These are phyloP conservation scores for Erethizon dorsatum DNA, from an alignment of 2,797 vertebrate species.

Conservation along the genomic window DNA sequence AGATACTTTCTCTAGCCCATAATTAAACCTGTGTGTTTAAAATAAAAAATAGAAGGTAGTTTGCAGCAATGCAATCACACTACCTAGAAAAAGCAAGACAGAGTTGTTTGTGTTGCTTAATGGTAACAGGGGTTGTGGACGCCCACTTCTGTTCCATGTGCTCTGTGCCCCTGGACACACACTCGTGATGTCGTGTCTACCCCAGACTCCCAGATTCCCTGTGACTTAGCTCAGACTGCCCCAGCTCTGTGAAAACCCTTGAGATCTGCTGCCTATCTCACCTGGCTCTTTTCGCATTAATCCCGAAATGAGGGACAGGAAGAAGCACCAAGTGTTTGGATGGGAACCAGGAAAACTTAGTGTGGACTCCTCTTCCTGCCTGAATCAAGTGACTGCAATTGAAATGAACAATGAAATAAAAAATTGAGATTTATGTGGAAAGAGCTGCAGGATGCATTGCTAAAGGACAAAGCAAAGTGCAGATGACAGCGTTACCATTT, in stretches of 20 bases:
- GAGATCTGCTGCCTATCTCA: not conserved
- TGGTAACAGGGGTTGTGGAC: not conserved
- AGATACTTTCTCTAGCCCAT: not conserved
- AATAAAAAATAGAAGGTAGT: not conserved
- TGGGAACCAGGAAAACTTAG: not conserved
- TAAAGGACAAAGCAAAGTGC: not conserved
- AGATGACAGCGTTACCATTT: not conserved
- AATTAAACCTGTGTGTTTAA: not conserved
- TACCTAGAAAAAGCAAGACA: not conserved
- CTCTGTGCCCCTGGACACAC: not conserved
- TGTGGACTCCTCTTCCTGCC: not conserved
- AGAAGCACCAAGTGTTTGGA: not conserved
- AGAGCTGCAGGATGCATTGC: not conserved
- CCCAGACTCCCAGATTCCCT: not conserved
- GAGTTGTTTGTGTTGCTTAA: not conserved
- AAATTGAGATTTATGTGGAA: not conserved
- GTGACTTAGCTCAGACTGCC: not conserved
- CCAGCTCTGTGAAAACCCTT: not conserved
- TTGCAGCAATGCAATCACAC: not conserved
- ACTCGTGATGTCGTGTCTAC: not conserved
- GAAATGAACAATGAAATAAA: not conserved
- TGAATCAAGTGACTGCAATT: not conserved
- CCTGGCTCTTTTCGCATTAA: not conserved
- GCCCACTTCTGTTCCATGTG: not conserved
- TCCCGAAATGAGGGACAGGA: not conserved